phyloP scores from a whole-genome alignment of 2,888 invertebrate genomes.

The Patella caerulea region DNA sequence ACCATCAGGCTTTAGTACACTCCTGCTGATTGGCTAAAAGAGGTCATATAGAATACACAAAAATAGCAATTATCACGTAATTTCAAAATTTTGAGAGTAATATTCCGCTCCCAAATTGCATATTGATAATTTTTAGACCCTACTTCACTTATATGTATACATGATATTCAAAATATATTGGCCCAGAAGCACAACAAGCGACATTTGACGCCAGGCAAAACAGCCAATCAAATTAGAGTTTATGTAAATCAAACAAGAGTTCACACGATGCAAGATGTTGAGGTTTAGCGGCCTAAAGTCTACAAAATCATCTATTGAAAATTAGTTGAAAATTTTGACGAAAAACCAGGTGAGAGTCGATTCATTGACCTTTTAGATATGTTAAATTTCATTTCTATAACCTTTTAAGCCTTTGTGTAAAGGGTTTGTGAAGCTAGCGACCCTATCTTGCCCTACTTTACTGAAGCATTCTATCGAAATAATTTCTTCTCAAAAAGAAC shows the following conservation, averaged over 20 bases:
- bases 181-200: neutral
- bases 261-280: slow-evolving; percentile 68
- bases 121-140: too few species aligned
- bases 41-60: neutral
- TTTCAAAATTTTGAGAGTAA: too few species aligned
- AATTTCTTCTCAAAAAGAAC: slow-evolving; percentile 60
- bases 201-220: slow-evolving; percentile 7
- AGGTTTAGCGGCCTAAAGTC: slow-evolving; percentile 65
- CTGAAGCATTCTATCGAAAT: slow-evolving; percentile 53
- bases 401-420: slow-evolving; percentile 29
- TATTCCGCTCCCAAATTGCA: too few species aligned
- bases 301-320: slow-evolving; percentile 66
- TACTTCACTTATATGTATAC: neutral
- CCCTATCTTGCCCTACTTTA: slow-evolving; percentile 47
- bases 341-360: slow-evolving; percentile 49
- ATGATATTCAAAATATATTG: neutral
- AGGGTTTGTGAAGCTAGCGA: slow-evolving; percentile 33
- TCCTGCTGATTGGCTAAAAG: neutral
- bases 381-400: slow-evolving; percentile 26
- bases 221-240: slow-evolving; percentile 47
- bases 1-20: neutral
- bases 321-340: slow-evolving; percentile 52
- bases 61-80: too few species aligned
- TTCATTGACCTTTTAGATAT: slow-evolving; percentile 28
- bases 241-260: slow-evolving; percentile 38